Evolutionary conservation across 2,113 vertebrate species (phyloP), one percentile per base, ranked within the genome.

Genomic region (Corythaeola cristata): DNA sequence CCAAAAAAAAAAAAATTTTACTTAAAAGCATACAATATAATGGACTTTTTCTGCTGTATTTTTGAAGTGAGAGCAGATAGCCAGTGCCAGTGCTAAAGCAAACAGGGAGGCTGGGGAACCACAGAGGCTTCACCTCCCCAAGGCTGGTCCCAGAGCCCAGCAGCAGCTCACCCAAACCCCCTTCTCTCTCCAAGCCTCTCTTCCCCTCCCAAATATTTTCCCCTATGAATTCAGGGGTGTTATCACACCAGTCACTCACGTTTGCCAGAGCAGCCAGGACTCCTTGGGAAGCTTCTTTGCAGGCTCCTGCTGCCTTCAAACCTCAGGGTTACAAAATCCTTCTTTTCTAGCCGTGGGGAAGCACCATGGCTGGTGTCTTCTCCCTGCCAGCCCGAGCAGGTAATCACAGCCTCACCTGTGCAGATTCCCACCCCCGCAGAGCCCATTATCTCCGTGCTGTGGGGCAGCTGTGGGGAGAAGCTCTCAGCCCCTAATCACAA

Each of bases 291-390:
- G 12, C 3, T 62, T 24, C 74, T 52, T 12, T 8, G 5, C 45
- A 55, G 20, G 12, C 15, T 39, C 52, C 52, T 4, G 15, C 69
- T 44, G 4, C 64, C n/a, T 78, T 23, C 32, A 5, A 41, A 10
- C 23, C 45, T 66, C 14, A 11, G 2, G 21, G 5, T n/a, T 17
- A 16, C 52, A 32, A 8, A 85, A 33, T 30, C 9, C 5, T 28
- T n/a, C 47, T 16, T 5, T 27, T 30, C 0, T 2, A 16, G 16
- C 53, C 58, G 15, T 33, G 71, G 56, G 26, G 23, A 23, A 58
- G 22, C 37, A 6, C 68, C 28, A 2, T 0, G 5, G 24, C 23
- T 8, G 22, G 0, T 8, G 2, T 2, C 10, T 12, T 11, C 63
- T 59, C 45, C 62, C 50, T 14, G 2, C 27, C 66, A 88, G 45